Conservation (phyloP, 2,797 vertebrate genomes). For the Malurus splendens region DNA sequence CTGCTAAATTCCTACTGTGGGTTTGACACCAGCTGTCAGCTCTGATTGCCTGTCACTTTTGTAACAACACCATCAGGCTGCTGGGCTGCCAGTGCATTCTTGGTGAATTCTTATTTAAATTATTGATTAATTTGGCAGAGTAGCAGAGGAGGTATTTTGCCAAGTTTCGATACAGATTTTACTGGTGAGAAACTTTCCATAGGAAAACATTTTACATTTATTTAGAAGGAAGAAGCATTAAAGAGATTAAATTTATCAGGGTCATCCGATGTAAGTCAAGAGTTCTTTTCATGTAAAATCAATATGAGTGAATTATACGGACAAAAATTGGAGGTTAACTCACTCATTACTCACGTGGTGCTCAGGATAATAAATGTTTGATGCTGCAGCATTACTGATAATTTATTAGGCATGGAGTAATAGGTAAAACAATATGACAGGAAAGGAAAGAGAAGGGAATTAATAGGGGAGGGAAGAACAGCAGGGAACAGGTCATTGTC, state of each 20-base stretch:
- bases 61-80: neutral
- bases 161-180: neutral
- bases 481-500: neutral
- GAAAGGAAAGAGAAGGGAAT: neutral
- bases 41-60: neutral
- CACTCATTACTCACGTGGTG: conserved; percentile 58
- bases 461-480: neutral
- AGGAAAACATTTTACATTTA: neutral
- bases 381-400: conserved; percentile 49
- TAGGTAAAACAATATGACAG: conserved; percentile 47
- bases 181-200: neutral
- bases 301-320: conserved; percentile 59
- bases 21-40: conserved; percentile 20
- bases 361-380: conserved; percentile 65
- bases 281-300: conserved; percentile 64
- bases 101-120: neutral
- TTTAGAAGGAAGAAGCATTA: conserved; percentile 6
- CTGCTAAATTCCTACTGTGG: neutral
- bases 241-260: conserved; percentile 36
- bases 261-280: conserved; percentile 35
- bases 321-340: conserved; percentile 64
- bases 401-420: conserved; percentile 64
- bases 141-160: neutral
- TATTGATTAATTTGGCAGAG: neutral
- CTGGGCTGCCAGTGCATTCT: neutral